phyloP scores from a whole-genome alignment of 2,113 vertebrate species.

The Sturnira hondurensis region DNA sequence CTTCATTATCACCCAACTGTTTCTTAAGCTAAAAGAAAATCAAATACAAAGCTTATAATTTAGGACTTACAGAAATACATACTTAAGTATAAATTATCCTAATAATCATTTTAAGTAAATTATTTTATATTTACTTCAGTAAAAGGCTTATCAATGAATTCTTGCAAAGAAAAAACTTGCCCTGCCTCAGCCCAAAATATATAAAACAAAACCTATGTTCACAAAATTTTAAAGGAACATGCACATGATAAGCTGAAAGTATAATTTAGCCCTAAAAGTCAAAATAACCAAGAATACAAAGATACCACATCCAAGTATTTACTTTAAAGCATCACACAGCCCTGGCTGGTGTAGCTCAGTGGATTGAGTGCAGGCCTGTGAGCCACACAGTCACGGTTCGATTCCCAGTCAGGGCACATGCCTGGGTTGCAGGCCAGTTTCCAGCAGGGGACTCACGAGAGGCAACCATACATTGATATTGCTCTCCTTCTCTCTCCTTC shows the following conservation, averaged over 20 bases:
- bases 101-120: conserved; percentile 33
- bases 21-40: conserved; percentile 93
- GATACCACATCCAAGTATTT: not conserved
- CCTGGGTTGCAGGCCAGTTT: no score
- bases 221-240: not conserved
- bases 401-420: no score
- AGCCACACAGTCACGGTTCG: no score
- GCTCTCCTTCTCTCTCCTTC: no score
- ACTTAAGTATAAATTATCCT: not conserved
- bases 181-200: not conserved
- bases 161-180: not conserved
- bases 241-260: not conserved
- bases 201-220: not conserved
- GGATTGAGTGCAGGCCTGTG: no score
- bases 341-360: no score
- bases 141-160: not conserved
- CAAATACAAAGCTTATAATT: conserved; percentile 37
- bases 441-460: no score
- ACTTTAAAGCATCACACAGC: not conserved
- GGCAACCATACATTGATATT: no score
- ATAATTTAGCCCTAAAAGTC: not conserved
- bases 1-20: conserved; percentile 92
- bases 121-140: conserved; percentile 15
- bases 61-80: not conserved
- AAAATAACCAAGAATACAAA: conserved; percentile 43